These are phyloP conservation scores for Acrossocheilus fasciatus DNA, from an alignment of 2,797 vertebrate genomes.

Conservation along the genomic window DNA sequence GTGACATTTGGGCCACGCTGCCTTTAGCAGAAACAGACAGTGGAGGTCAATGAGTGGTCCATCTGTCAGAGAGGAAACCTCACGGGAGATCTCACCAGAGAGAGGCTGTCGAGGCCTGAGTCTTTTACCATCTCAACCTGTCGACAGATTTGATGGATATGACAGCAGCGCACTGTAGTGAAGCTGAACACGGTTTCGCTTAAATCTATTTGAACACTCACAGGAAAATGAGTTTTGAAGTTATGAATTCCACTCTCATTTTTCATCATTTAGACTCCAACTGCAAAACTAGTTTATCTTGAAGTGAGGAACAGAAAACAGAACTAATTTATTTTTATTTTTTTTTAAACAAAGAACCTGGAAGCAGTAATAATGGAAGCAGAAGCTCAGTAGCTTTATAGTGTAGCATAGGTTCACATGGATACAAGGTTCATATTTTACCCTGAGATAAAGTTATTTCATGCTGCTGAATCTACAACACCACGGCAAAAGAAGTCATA, in stretches of 20 bases:
- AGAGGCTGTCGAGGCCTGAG: slow-evolving; percentile 8
- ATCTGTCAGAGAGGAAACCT: slow-evolving; percentile 34
- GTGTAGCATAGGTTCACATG: neutral
- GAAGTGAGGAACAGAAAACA: neutral
- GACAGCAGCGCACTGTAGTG: slow-evolving; percentile 18
- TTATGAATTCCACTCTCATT: slow-evolving; percentile 14
- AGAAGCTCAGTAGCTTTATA: neutral
- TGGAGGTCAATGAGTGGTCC: slow-evolving; percentile 31
- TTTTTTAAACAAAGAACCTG: neutral
- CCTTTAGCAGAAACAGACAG: slow-evolving; percentile 37
- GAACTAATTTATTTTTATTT: neutral
- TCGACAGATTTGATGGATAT: slow-evolving; percentile 43
- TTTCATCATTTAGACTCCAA: slow-evolving; percentile 16
- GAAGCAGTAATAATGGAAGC: neutral
- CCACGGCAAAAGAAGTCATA: neutral
- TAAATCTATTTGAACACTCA: slow-evolving; percentile 32
- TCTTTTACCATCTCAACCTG: slow-evolving; percentile 40
- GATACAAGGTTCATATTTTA: neutral
- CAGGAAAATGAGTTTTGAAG: slow-evolving; percentile 19
- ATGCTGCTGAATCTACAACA: neutral
- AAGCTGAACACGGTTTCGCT: slow-evolving; percentile 1
- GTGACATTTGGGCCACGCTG: slow-evolving; percentile 39
- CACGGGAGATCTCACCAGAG: slow-evolving; percentile 25
- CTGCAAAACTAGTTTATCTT: neutral
- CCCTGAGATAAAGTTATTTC: neutral